Percentiles rank a stretch among this genome's conserved stretches.
phyloP scores from a whole-genome alignment of 1,140 invertebrate genomes.

The Coelopa frigida region DNA sequence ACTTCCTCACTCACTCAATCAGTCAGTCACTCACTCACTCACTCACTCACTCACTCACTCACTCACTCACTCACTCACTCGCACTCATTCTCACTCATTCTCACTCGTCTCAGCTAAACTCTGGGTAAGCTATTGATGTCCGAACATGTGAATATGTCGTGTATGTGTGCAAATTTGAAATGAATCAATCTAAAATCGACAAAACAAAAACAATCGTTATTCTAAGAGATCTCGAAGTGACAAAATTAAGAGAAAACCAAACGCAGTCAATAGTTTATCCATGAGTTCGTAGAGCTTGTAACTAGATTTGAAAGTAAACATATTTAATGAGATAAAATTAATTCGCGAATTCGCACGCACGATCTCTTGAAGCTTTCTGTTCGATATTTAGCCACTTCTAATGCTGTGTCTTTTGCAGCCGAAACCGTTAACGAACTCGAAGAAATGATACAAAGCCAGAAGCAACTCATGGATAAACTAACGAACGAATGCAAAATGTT shows the following conservation, averaged over 20 bases:
- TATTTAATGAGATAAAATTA: not conserved
- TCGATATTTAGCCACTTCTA: too few relatives aligned
- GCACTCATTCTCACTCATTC: not conserved
- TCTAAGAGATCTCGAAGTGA: too few relatives aligned
- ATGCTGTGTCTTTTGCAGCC: conserved; percentile 52
- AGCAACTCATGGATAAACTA: conserved; percentile 80
- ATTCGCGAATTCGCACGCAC: too few relatives aligned
- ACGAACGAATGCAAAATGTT: conserved; percentile 75
- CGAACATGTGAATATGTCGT: conserved; percentile 19
- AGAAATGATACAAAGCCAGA: conserved; percentile 76
- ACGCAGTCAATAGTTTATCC: conserved; percentile 56
- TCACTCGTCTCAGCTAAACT: conserved; percentile 17
- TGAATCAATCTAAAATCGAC: too few relatives aligned
- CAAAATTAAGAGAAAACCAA: not conserved
- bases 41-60: too few relatives aligned
- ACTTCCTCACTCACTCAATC: too few relatives aligned
- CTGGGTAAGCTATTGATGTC: conserved; percentile 54
- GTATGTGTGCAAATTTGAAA: conserved; percentile 15
- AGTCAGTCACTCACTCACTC: too few relatives aligned
- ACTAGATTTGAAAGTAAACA: conserved; percentile 23
- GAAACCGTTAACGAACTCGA: conserved; percentile 76
- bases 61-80: too few relatives aligned
- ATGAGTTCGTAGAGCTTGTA: conserved; percentile 44
- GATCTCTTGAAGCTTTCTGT: too few relatives aligned
- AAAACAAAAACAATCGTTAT: too few relatives aligned